Base-by-base conservation (phyloP, 2,888 invertebrate species). In the Belgica antarctica region DNA sequence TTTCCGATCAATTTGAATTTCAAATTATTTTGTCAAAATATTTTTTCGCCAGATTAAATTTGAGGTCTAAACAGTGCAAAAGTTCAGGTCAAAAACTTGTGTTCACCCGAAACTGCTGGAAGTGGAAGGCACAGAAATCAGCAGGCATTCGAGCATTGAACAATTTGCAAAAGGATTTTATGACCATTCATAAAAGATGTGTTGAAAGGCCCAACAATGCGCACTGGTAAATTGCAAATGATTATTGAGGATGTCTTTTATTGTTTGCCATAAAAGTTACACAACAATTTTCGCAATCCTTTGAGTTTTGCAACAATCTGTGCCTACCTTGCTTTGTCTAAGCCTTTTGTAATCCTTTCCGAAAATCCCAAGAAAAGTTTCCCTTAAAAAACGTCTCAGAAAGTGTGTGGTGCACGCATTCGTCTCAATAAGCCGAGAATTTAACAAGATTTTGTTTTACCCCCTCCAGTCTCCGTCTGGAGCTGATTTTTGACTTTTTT, bases 111-210 rank as follows among this genome's bases (percentile, higher is more conserved):
- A n/a, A 31, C 34, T 31, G 41, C n/a, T 7, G 7, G 4, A 7
- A 12, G 7, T n/a, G 15, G 7, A 41, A 41, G 15, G 8, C 22
- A n/a, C 17, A 52, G 22, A 17, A 17, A 52, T 5, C 22, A 22
- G 17, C 52, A n/a, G 52, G 52, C 5, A 4, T 8, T 22, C 52
- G 52, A 17, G 34, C 5, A 31, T n/a, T 8, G 34, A 31, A 31
- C 52, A 52, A 52, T 52, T 63, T 36, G 63, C 63, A 66, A 66
- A 47, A 66, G 47, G 47, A 66, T 66, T 66, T 66, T 66, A 66
- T 47, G 41, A 15, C 22, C n/a, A 12, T 3, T 52, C 52, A 52
- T 52, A 52, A 52, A 52, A 17, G 12, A 22, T 52, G 12, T 41
- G n/a, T n/a, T n/a, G n/a, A n/a, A n/a, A n/a, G n/a, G n/a, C n/a